Evolutionary conservation across 2,797 vertebrate genomes (phyloP).

Genomic region (Delichon dasypus): DNA sequence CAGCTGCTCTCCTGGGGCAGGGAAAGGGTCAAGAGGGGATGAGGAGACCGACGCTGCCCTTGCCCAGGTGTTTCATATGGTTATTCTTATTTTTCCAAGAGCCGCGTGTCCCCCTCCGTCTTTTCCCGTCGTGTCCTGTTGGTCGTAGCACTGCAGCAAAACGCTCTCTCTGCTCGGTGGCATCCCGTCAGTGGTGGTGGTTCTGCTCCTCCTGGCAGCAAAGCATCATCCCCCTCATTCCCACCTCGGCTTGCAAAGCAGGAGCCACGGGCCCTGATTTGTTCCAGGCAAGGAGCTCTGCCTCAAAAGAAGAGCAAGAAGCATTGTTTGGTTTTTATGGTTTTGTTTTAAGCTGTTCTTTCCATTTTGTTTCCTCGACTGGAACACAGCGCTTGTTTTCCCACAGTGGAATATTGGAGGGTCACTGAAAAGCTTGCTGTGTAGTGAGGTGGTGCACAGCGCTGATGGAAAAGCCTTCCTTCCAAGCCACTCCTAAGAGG

Average conservation of each 20-base stretch:
- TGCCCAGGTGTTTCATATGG: conserved; percentile 29
- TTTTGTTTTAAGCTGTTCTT: not conserved
- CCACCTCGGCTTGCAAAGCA: not conserved
- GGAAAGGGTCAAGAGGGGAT: conserved; percentile 20
- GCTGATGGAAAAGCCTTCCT: not conserved
- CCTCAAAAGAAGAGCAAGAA: not conserved
- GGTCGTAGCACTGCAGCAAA: not conserved
- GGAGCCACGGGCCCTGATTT: not conserved
- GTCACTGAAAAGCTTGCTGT: not conserved
- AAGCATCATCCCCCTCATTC: not conserved
- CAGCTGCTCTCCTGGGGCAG: conserved; percentile 11
- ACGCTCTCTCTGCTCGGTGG: not conserved
- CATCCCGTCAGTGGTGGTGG: not conserved
- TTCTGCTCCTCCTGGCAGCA: conserved; percentile 28
- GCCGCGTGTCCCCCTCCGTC: conserved; percentile 23
- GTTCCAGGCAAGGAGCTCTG: not conserved
- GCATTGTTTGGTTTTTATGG: not conserved
- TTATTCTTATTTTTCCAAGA: conserved; percentile 59
- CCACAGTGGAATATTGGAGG: not conserved
- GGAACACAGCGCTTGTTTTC: not conserved
- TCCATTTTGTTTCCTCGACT: conserved; percentile 9
- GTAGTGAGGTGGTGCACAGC: not conserved
- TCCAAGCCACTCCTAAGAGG: not conserved
- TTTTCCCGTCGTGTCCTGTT: conserved; percentile 58
- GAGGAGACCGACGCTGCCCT: not conserved